Conservation (phyloP, 2,888 invertebrate species). For the Thymelicus acteon region DNA sequence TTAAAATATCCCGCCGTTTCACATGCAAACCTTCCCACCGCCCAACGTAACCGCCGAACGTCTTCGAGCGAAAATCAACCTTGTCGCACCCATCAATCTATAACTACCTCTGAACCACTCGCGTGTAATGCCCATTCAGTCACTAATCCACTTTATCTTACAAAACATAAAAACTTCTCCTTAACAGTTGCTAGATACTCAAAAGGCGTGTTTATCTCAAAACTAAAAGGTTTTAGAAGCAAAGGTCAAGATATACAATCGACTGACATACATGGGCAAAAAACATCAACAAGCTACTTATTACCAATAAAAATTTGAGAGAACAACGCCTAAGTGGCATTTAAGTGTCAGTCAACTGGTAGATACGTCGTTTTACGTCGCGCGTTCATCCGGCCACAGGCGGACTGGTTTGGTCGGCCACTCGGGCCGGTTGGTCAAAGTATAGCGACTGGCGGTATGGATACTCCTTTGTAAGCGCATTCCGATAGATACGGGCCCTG, state of each 20-base stretch:
- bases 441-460: slow-evolving; percentile 74
- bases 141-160: slow-evolving; percentile 25
- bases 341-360: slow-evolving; percentile 82
- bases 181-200: slow-evolving; percentile 21
- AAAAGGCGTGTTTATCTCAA: slow-evolving; percentile 39
- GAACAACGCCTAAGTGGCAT: slow-evolving; percentile 79
- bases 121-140: slow-evolving; percentile 8
- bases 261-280: slow-evolving; percentile 54
- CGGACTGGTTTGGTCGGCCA: slow-evolving; percentile 59
- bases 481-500: slow-evolving; percentile 77
- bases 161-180: slow-evolving; percentile 20
- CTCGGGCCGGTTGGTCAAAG: slow-evolving; percentile 76
- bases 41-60: slow-evolving; percentile 55
- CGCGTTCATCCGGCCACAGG: slow-evolving; percentile 50
- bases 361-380: slow-evolving; percentile 64
- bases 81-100: slow-evolving; percentile 45
- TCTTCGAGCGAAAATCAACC: slow-evolving; percentile 59
- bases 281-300: slow-evolving; percentile 74
- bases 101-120: neutral
- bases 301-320: slow-evolving; percentile 78
- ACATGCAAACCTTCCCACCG: slow-evolving; percentile 60
- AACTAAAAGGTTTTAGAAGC: slow-evolving; percentile 47
- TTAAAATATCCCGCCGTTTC: slow-evolving; percentile 73
- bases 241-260: slow-evolving; percentile 55
- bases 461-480: slow-evolving; percentile 80